Conservation (phyloP, 2,797 vertebrate genomes). For the Amblyraja radiata region DNA sequence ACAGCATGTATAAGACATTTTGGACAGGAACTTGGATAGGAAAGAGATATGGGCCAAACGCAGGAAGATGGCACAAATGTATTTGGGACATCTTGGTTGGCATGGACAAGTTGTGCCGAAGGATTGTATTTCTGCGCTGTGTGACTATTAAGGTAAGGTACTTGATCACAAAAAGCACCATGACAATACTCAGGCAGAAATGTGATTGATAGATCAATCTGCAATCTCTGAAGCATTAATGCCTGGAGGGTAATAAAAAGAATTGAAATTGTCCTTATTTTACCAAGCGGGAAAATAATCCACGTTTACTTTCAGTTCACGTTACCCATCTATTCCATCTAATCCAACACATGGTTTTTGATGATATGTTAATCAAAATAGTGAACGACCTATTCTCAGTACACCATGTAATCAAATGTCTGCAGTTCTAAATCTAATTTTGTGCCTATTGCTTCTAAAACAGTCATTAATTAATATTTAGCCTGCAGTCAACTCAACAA, state of each 20-base stretch:
- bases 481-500: neutral
- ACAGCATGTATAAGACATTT: too few relatives aligned
- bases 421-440: neutral
- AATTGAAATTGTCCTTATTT: too few relatives aligned
- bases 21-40: too few relatives aligned
- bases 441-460: neutral
- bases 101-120: too few relatives aligned
- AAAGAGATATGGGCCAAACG: too few relatives aligned
- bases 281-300: neutral
- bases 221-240: neutral
- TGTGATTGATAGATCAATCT: neutral
- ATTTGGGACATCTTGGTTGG: too few relatives aligned
- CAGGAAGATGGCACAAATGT: too few relatives aligned
- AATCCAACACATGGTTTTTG: neutral
- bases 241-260: neutral
- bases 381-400: neutral
- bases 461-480: neutral
- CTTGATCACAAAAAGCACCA: too few relatives aligned
- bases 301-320: neutral
- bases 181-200: neutral
- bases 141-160: too few relatives aligned
- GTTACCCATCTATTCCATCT: neutral
- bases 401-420: neutral
- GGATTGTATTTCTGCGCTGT: too few relatives aligned
- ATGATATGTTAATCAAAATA: neutral